Evolutionary conservation across 2,888 invertebrate species (phyloP), one percentile per base, ranked within the genome.

Genomic region (Gari tellinella): DNA sequence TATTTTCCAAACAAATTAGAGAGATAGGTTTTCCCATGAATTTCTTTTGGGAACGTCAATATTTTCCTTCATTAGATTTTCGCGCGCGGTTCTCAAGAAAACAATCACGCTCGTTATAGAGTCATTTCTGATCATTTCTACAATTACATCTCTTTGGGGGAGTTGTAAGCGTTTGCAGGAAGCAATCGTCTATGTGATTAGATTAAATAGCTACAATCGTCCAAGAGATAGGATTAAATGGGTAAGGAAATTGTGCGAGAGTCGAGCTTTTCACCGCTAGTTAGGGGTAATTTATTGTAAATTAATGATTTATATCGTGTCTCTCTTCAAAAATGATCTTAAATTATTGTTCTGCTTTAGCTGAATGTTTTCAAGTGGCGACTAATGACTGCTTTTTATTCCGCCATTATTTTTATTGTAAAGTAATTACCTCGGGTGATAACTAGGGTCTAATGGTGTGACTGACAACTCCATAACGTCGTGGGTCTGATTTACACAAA

Each of bases 271-370:
- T 73, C 69, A 72, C 49, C 61, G 64, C 72, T 70, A 67, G 77
- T 78, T 78, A 73, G 48, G 73, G 72, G 69, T 73, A 78, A 78
- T 78, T 78, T 78, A 73, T 72, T 73, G 77, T 69, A 78, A 78
- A 78, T 78, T 78, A 66, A 78, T 78, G 77, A 73, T 69, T 72
- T 69, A 78, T 63, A 63, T 53, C 57, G 66, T 65, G 69, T 58
- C 63, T 66, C 77, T 78, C 69, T 66, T 53, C 64, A 78, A 69
- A 78, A 73, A 69, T 69, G 65, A 75, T 75, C 75, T 65, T 65
- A 70, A 62, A 75, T 75, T 75, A 75, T 75, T 65, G 75, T 66
- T 75, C 69, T 70, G 45, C 65, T 56, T 69, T 75, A 65, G 75
- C 53, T 45, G 55, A 75, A 65, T 69, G 69, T 64, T 73, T 75